Conservation (phyloP, 2,888 invertebrate genomes). For the Invenusta paracnida region DNA sequence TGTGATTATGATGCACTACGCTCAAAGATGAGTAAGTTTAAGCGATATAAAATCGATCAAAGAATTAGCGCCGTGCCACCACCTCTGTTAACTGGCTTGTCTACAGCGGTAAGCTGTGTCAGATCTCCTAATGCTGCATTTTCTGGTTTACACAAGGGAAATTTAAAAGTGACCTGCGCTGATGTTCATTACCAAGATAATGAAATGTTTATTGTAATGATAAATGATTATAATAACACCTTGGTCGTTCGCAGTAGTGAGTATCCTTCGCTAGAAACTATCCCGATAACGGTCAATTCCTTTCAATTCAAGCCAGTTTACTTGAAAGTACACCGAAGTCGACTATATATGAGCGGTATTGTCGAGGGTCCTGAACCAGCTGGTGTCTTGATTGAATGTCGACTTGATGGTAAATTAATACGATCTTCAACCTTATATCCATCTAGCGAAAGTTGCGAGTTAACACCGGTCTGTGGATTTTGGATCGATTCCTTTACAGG, state of each 20-base stretch:
- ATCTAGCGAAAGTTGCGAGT: background rate
- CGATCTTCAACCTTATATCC: slow-evolving; percentile 2
- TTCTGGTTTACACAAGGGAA: background rate
- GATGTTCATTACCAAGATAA: background rate
- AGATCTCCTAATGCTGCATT: too few species aligned
- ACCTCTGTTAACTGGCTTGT: background rate
- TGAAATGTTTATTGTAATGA: background rate
- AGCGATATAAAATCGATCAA: background rate
- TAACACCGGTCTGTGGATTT: slow-evolving; percentile 15
- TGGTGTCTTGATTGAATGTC: slow-evolving; percentile 31
- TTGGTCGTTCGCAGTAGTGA: background rate
- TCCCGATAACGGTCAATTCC: background rate
- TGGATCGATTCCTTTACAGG: slow-evolving; percentile 33
- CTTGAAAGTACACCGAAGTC: slow-evolving; percentile 1
- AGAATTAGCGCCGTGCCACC: background rate
- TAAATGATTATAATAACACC: background rate
- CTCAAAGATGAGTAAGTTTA: background rate
- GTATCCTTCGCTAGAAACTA: background rate
- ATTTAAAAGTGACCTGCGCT: background rate
- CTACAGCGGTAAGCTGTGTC: background rate
- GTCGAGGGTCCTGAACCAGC: background rate
- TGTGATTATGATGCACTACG: background rate
- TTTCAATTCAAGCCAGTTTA: slow-evolving; percentile 27
- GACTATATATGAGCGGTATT: slow-evolving; percentile 19
- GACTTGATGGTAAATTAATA: slow-evolving; percentile 13